Base-by-base conservation (phyloP, 2,113 vertebrate genomes). In the Alces alces region DNA sequence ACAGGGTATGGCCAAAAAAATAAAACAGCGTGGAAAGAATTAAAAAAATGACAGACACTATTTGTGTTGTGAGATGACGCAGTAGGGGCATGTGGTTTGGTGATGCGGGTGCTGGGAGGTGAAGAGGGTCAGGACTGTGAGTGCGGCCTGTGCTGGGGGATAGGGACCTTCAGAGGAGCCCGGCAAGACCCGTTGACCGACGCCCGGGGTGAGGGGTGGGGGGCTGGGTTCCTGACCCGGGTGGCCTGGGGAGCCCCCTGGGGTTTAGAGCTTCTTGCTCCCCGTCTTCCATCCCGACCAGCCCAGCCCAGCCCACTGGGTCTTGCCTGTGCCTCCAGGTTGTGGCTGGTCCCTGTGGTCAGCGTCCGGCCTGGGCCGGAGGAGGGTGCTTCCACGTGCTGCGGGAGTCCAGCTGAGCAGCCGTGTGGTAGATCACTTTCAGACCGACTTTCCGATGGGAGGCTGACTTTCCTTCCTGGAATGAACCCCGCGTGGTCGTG, bases 401-500 rank as follows among this genome's bases (percentile, higher is more conserved):
- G 15, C 4, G 52, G 52, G 52, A 17, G 52, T 54, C 52, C 52
- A 16, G 52, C 52, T 54, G 52, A 54, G 52, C 52, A 5, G 17
- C 39, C 23, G 3, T 2, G 28, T 6, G 43, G 30, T 19, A 5
- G 33, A 30, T 45, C 12, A 61, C 28, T 5, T 0, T 36, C 57
- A 33, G 52, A 47, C 39, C 0, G 36, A 60, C 43, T 60, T 28
- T 43, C 55, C 19, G 6, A 2, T 1, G 16, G 12, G 84, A 13
- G 12, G 13, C 55, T 5, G 10, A 6, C 27, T 21, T 36, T 17
- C 36, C 39, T 43, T 60, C 21, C 58, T 14, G 43, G 58, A n/a
- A 12, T 0, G 19, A n/a, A 60, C 11, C 19, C n/a, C 1, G 1
- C 7, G 7, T 13, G 28, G 12, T 1, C 4, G 21, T 7, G 23